Conservation (phyloP, 2,888 invertebrate species). For the Chymomyza caudatula region DNA sequence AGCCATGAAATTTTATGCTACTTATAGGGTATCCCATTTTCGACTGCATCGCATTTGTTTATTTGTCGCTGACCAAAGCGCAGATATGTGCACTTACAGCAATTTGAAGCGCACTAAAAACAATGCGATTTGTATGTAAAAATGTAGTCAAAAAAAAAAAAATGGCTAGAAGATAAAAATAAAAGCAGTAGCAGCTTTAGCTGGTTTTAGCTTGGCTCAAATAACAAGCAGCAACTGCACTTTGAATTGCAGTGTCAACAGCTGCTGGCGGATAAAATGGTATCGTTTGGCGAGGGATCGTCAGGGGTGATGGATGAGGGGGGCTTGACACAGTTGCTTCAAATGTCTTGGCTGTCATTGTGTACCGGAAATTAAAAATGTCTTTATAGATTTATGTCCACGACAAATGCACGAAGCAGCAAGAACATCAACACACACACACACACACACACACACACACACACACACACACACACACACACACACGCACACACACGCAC, state of each 20-base stretch:
- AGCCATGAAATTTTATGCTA: too few species aligned
- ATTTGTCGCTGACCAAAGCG: too few species aligned
- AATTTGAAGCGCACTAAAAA: too few species aligned
- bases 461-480: conserved; percentile 4
- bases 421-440: neutral
- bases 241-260: conserved; percentile 40
- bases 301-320: conserved; percentile 12
- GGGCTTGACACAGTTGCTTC: conserved; percentile 48
- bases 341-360: conserved; percentile 21
- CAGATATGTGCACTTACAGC: neutral
- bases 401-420: neutral
- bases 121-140: too few species aligned
- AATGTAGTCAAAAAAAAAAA: too few species aligned
- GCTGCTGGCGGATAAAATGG: conserved; percentile 37
- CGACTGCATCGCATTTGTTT: too few species aligned
- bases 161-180: too few species aligned
- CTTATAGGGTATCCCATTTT: too few species aligned
- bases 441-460: neutral
- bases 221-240: neutral
- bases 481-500: conserved; percentile 9
- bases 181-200: too few species aligned
- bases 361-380: conserved; percentile 51
- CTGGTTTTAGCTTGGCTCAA: too few species aligned
- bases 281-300: neutral
- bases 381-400: conserved; percentile 47